These are phyloP conservation scores for Sebastes iracundus DNA, from an alignment of 2,797 vertebrate species.

Conservation along the genomic window DNA sequence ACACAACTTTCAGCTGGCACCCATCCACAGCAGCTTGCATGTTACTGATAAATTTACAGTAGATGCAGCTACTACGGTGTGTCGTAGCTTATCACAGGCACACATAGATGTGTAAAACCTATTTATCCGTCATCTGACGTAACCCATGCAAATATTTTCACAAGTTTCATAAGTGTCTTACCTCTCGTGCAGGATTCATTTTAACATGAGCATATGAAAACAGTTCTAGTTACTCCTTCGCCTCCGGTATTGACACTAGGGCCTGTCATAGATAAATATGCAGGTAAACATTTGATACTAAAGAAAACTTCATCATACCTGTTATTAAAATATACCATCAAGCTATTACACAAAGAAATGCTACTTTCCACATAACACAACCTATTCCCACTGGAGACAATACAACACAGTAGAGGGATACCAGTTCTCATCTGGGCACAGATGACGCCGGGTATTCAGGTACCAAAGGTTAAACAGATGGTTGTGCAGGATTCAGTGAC, in stretches of 20 bases:
- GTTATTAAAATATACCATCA: background rate
- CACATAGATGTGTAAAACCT: background rate
- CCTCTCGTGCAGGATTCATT: background rate
- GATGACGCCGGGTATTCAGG: background rate
- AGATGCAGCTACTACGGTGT: background rate
- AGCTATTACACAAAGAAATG: background rate
- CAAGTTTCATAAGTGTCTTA: background rate
- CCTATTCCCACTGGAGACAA: background rate
- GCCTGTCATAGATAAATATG: conserved; percentile 1
- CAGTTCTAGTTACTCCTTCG: background rate
- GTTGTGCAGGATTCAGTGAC: conserved; percentile 1
- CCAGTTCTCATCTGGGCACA: background rate
- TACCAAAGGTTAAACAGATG: conserved; percentile 47
- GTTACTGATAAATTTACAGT: conserved; percentile 18
- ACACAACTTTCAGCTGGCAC: background rate
- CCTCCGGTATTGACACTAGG: conserved; percentile 26
- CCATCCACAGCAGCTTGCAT: background rate
- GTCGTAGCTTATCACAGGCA: background rate
- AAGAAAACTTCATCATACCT: background rate
- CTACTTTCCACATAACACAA: background rate
- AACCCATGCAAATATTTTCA: background rate
- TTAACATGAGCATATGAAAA: background rate
- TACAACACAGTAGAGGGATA: background rate
- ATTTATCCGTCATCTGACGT: background rate
- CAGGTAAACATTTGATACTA: background rate